These are phyloP conservation scores for Coccyzus lansbergi DNA, from an alignment of 2,797 vertebrate genomes.

Conservation along the genomic window DNA sequence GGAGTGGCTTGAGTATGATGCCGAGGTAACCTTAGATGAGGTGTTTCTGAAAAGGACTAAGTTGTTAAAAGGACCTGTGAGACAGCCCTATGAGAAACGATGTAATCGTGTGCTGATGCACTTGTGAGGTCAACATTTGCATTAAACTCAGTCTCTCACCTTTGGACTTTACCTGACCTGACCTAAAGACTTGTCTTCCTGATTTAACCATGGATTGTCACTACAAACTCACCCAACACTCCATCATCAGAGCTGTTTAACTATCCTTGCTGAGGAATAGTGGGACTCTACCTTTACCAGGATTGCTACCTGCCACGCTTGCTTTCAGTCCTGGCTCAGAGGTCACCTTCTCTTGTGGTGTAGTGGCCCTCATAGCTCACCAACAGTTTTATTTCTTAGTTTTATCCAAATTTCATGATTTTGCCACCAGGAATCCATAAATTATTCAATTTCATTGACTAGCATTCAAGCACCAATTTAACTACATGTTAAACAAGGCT, in stretches of 20 bases:
- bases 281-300: no score
- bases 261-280: background rate
- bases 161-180: background rate
- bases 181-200: background rate
- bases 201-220: background rate
- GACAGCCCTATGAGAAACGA: background rate
- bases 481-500: background rate
- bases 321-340: background rate
- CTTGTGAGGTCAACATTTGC: background rate
- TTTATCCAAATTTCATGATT: background rate
- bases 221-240: background rate
- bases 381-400: background rate
- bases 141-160: background rate
- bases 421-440: background rate
- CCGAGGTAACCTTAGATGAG: background rate
- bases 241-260: background rate
- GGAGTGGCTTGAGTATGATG: background rate
- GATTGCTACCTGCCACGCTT: background rate
- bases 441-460: background rate
- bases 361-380: background rate
- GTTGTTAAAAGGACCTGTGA: background rate
- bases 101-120: rapidly evolving
- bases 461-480: background rate
- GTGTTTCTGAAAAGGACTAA: background rate
- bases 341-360: background rate